A percentile compares a stretch with the other conserved stretches of the same genome.
These are phyloP conservation scores for Elachura formosa DNA, from an alignment of 2,113 vertebrate genomes.

Conservation along the genomic window DNA sequence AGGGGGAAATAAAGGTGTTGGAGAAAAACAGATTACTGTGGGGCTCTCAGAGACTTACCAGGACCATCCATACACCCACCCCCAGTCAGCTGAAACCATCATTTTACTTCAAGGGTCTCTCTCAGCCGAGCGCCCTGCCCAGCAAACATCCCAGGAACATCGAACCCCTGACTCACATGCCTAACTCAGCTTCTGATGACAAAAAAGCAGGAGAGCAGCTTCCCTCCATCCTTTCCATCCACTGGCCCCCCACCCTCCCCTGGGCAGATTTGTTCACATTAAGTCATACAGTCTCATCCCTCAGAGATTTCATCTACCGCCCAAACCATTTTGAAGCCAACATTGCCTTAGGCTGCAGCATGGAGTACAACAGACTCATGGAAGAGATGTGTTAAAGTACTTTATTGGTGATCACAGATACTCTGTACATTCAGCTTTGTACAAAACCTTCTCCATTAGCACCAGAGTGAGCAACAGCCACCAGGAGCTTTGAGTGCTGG, in stretches of 20 bases:
- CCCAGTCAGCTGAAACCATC: not conserved
- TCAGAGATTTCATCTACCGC: rapidly evolving
- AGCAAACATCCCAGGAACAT: not conserved
- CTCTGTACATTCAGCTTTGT: not conserved
- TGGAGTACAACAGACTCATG: rapidly evolving
- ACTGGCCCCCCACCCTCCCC: not conserved
- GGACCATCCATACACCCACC: not conserved
- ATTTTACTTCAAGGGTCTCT: not conserved
- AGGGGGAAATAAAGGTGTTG: not conserved
- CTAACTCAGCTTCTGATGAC: not conserved
- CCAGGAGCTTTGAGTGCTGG: not conserved
- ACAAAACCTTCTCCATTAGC: not conserved
- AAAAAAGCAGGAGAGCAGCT: not conserved
- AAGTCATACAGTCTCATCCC: not conserved
- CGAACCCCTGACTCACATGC: not conserved
- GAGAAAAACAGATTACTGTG: not conserved
- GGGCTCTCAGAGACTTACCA: not conserved
- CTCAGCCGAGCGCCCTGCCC: not conserved
- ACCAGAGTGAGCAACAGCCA: not conserved
- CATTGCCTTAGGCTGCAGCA: not conserved
- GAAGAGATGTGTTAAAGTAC: not conserved
- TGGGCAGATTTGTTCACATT: not conserved
- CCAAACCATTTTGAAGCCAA: not conserved
- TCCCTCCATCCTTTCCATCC: not conserved
- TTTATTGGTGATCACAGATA: not conserved